These are phyloP conservation scores for Datnioides undecimradiatus DNA, from an alignment of 2,113 vertebrate species.

Conservation along the genomic window DNA sequence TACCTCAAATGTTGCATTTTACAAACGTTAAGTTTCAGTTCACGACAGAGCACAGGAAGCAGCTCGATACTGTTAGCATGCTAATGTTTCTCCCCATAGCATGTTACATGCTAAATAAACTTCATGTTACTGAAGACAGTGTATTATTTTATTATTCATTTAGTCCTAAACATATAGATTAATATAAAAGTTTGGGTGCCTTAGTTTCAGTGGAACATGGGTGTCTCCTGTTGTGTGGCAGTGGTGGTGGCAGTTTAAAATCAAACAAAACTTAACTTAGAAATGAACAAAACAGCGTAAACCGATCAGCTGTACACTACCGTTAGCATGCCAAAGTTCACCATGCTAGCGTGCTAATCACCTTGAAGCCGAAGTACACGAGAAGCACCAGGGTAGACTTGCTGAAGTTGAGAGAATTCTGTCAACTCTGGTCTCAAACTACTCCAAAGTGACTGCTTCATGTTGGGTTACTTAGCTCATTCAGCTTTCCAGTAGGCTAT, in stretches of 20 bases:
- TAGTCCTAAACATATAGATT: neutral
- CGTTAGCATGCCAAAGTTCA: neutral
- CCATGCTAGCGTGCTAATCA: constrained; percentile 1
- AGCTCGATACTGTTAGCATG: neutral
- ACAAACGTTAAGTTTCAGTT: neutral
- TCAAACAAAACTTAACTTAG: too few species aligned
- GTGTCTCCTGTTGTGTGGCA: too few species aligned
- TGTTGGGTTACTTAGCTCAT: neutral
- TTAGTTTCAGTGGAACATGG: neutral
- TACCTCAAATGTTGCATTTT: too few species aligned
- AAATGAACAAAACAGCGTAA: too few species aligned
- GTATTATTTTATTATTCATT: neutral
- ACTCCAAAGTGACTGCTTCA: neutral
- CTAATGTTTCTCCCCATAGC: neutral
- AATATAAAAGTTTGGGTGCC: too few species aligned
- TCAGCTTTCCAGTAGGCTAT: too few species aligned
- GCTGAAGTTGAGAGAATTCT: neutral
- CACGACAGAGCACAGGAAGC: neutral
- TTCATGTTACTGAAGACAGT: neutral
- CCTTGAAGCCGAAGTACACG: neutral
- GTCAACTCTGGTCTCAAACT: neutral
- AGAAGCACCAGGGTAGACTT: neutral
- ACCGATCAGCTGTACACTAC: neutral
- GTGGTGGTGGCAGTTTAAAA: too few species aligned
- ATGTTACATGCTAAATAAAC: neutral